Base-by-base conservation (phyloP, 2,113 vertebrate species). In the Lepisosteus osseus region DNA sequence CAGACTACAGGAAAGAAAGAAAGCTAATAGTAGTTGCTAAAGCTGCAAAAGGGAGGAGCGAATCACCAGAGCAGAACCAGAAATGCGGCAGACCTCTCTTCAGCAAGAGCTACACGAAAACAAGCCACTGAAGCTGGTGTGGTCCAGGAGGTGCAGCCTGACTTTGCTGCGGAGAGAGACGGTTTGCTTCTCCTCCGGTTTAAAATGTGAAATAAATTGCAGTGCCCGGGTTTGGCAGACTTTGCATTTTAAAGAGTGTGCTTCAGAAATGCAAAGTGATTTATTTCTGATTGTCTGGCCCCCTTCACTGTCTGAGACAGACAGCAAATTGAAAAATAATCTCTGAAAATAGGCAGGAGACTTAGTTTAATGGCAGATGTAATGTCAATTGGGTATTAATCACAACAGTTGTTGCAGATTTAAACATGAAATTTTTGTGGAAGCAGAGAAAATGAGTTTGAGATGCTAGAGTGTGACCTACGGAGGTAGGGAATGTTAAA, bases 21-120 rank as follows among this genome's bases (percentile, higher is more conserved):
- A 55, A 71, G 69, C 59, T 67, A 69, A 74, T 70, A 12, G 68
- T 56, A 13, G 72, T 54, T 56, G 59, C 66, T 59, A 44, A 71
- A 77, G 72, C 76, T 68, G 77, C 76, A 84, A 64, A 76, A 80
- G 75, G 79, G 83, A 82, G 77, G 83, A 80, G 78, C 75, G 51
- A 79, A 56, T 2, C 76, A 70, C 59, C 73, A 65, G 72, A 74
- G 81, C 78, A 68, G 72, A 84, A 82, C 72, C 65, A 61, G 70
- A 70, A 82, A 78, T 80, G 81, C 79, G 61, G 72, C 67, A 80
- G 76, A 69, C 72, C 76, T 76, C 75, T 77, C 69, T 69, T 76
- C 59, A 42, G 70, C 75, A 71, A 65, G 65, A 69, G 68, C 64
- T 56, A 68, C 73, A 73, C 55, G 17, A 29, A 72, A 62, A 56